Evolutionary conservation across 2,888 invertebrate genomes (phyloP).

Genomic region (Mesoligia furuncula): DNA sequence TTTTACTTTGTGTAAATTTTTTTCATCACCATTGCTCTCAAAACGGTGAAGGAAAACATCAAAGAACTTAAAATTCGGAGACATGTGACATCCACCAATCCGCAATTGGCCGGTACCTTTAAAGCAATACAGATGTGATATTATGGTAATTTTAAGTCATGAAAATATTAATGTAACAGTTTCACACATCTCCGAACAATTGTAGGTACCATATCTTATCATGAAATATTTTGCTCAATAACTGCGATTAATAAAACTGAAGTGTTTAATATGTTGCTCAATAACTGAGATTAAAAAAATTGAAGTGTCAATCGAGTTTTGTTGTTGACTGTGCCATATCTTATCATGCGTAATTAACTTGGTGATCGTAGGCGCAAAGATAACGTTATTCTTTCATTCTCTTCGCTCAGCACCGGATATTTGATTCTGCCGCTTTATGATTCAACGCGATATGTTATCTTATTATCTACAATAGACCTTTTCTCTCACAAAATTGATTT

Average conservation of each 20-base stretch:
- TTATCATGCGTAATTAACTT: slow-evolving; percentile 25
- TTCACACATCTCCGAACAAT: neutral
- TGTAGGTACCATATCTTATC: neutral
- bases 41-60: too few species aligned
- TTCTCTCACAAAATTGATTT: neutral
- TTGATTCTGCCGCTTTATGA: slow-evolving; percentile 32
- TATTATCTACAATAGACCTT: neutral
- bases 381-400: slow-evolving; percentile 48
- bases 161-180: neutral
- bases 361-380: neutral
- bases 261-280: too few species aligned
- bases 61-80: too few species aligned
- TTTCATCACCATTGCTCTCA: too few species aligned
- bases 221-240: neutral
- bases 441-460: neutral
- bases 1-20: too few species aligned
- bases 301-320: too few species aligned
- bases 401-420: slow-evolving; percentile 44
- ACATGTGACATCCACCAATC: too few species aligned
- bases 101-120: neutral
- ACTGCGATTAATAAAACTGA: too few species aligned
- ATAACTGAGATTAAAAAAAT: too few species aligned
- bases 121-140: neutral
- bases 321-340: too few species aligned
- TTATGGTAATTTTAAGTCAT: too few species aligned